Evolutionary conservation across 2,113 vertebrate species (phyloP).

Genomic region (Climacteris rufus): DNA sequence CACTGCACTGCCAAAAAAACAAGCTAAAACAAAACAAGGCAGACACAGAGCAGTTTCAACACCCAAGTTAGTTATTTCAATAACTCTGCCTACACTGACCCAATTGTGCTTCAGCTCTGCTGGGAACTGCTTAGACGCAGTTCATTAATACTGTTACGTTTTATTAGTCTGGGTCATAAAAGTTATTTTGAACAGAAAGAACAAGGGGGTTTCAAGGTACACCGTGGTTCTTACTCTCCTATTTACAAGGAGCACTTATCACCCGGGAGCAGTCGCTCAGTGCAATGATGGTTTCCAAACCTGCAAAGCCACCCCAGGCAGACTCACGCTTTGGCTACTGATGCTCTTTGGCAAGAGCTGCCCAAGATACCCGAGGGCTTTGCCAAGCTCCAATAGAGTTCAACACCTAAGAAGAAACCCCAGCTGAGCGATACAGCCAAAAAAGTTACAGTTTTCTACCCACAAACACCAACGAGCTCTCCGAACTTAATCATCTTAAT

Average conservation of each 20-base stretch:
- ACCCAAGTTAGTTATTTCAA: neutral
- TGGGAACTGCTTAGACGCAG: neutral
- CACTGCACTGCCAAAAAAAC: neutral
- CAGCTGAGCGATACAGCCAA: rapidly evolving
- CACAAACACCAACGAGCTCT: neutral
- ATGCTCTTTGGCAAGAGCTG: neutral
- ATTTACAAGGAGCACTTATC: neutral
- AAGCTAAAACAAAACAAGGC: conserved; percentile 28
- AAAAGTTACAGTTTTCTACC: neutral
- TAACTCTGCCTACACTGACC: conserved; percentile 30
- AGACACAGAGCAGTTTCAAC: conserved; percentile 10
- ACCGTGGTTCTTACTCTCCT: neutral
- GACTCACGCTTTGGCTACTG: neutral
- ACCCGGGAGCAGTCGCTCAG: rapidly evolving
- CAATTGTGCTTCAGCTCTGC: neutral
- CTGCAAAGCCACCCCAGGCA: neutral
- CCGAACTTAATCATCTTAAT: neutral
- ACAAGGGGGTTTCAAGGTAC: neutral
- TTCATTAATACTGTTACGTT: neutral
- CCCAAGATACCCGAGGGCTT: rapidly evolving
- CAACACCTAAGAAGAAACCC: neutral
- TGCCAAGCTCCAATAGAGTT: neutral
- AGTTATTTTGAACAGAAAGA: neutral
- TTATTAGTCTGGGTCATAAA: neutral
- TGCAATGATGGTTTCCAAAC: rapidly evolving